Percentiles rank a stretch among this genome's conserved stretches.
phyloP scores from a whole-genome alignment of 2,888 invertebrate genomes.

The Eurytoma adleriae region DNA sequence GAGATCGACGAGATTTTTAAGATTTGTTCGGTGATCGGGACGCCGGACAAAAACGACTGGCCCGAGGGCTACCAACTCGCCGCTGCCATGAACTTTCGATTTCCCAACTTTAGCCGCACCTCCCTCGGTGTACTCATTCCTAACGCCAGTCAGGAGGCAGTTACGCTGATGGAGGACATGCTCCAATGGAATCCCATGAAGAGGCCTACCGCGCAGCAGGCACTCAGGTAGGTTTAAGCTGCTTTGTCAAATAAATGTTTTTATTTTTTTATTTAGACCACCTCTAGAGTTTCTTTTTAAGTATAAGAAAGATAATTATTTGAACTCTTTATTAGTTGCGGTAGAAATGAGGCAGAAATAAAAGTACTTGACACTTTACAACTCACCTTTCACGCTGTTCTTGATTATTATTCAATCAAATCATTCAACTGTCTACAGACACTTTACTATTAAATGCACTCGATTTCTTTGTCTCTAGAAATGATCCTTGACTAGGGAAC shows the following conservation, averaged over 20 bases:
- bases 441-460: background rate
- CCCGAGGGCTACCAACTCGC: slow-evolving; percentile 96
- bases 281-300: no score
- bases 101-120: slow-evolving; percentile 91
- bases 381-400: no score
- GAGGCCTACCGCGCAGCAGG: slow-evolving; percentile 93
- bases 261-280: no score
- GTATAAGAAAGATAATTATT: no score
- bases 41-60: slow-evolving; percentile 95
- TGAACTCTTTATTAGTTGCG: no score
- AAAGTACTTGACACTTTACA: no score
- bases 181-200: slow-evolving; percentile 94
- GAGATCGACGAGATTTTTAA: slow-evolving; percentile 98
- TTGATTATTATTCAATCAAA: no score
- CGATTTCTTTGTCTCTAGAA: background rate
- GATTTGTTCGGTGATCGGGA: slow-evolving; percentile 94
- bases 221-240: slow-evolving; percentile 89
- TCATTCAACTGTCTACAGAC: background rate
- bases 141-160: slow-evolving; percentile 88
- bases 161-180: slow-evolving; percentile 90
- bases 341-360: no score
- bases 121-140: slow-evolving; percentile 88
- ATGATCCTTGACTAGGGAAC: background rate
- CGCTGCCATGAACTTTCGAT: slow-evolving; percentile 95
- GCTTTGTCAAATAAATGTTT: no score